These are phyloP conservation scores for Zosterops lateralis DNA, from an alignment of 2,113 vertebrate species.

Conservation along the genomic window DNA sequence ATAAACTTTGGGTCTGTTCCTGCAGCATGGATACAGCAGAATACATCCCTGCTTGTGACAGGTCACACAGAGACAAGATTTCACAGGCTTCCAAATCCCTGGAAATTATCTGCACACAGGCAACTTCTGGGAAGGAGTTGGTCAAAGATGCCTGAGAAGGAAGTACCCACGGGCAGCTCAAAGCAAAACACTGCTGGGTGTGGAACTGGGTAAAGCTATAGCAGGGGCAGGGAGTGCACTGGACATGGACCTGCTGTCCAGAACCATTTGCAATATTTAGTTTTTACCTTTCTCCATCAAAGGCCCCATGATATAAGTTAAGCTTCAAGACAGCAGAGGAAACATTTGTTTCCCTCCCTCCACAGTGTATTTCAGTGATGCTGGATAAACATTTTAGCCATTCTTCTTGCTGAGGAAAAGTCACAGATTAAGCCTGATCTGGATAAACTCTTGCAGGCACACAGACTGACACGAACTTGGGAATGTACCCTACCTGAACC, in stretches of 20 bases:
- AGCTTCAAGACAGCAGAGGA: neutral
- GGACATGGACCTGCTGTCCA: neutral
- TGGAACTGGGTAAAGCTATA: neutral
- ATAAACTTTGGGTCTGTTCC: neutral
- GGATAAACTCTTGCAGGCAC: neutral
- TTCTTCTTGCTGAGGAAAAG: neutral
- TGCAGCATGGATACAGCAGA: neutral
- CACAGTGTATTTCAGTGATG: neutral
- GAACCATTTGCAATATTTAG: neutral
- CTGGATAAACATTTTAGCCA: neutral
- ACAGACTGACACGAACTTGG: neutral
- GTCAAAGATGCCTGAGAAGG: neutral
- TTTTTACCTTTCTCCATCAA: neutral
- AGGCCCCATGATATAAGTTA: neutral
- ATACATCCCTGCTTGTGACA: neutral
- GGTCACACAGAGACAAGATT: neutral
- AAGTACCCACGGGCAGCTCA: neutral
- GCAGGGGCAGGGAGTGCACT: neutral
- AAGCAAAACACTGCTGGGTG: neutral
- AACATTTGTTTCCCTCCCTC: neutral
- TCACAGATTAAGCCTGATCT: neutral
- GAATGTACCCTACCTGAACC: neutral
- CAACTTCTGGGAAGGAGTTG: neutral
- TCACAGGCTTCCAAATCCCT: neutral
- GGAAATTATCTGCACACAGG: neutral